Conservation (phyloP, 2,113 vertebrate genomes). For the Proteles cristata region DNA sequence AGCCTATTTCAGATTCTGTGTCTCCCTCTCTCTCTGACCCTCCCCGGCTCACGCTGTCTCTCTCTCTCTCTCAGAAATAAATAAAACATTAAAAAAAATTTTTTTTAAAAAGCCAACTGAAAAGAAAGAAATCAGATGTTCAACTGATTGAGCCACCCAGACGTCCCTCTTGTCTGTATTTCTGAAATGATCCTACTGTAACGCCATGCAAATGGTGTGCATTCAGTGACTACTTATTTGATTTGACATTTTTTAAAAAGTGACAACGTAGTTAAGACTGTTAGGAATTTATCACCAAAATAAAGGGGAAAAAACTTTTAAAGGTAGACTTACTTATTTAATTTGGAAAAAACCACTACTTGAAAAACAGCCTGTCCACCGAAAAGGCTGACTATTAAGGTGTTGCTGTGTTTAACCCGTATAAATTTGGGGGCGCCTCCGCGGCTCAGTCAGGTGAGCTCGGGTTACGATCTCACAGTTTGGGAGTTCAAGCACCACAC, state of each 20-base stretch:
- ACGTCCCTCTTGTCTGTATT: neutral
- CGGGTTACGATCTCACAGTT: too few species aligned
- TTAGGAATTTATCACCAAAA: conserved; percentile 5
- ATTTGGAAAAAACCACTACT: neutral
- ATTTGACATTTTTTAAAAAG: neutral
- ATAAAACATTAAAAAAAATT: too few species aligned
- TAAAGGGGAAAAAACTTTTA: conserved; percentile 34
- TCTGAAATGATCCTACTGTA: neutral
- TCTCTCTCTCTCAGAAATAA: too few species aligned
- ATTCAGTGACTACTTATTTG: neutral
- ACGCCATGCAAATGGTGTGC: neutral
- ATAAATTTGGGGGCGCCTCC: too few species aligned
- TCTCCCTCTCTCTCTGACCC: too few species aligned
- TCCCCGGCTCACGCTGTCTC: too few species aligned
- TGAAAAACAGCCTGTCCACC: neutral
- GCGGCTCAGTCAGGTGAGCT: too few species aligned
- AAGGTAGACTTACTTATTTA: neutral
- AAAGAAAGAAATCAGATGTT: too few species aligned
- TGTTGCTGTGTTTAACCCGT: neutral
- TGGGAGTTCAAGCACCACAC: too few species aligned
- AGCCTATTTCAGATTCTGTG: too few species aligned
- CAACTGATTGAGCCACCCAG: too few species aligned
- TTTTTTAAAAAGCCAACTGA: too few species aligned
- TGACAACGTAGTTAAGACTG: neutral
- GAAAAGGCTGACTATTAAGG: neutral